Base-by-base conservation (phyloP, 2,888 invertebrate genomes). In the Caenorhabditis becei region DNA sequence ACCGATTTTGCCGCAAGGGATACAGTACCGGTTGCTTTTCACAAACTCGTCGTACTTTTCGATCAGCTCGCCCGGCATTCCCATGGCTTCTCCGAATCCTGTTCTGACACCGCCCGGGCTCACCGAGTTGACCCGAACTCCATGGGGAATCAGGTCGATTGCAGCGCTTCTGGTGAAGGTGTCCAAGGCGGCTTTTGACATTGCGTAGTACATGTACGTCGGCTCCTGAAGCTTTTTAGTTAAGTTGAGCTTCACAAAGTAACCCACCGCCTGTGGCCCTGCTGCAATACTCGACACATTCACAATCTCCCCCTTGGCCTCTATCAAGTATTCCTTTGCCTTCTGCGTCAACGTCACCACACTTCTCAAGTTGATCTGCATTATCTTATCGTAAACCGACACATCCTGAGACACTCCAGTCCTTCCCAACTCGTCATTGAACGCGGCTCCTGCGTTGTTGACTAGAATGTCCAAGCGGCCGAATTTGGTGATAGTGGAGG, bases 41-140 rank as follows among this genome's bases (percentile, higher is more conserved):
- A 51, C 14, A 35, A 58, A 63, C 18, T 63, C 28, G n/a, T 18
- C 18, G 18, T 18, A 7, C 47, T 75, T 51, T 18, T 56, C 23
- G 18, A 23, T 28, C 28, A 70, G 35, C 7, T 70, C 80, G 0
- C 18, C 35, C 14, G 81, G 59, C n/a, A 67, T 49, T 23, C 82
- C 82, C 58, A 75, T 61, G 16, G 70, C 79, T 62, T 61, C 61
- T 28, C 49, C 51, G 32, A 82, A 79, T 1, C 69, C 61, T 11
- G 82, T 82, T 1, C 28, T 47, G 16, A 82, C 75, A 0, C 44
- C 56, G 26, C 82, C 82, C 14, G 82, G 82, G 51, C 79, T 82
- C 20, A 78, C 71, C 0, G 72, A 44, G 35, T 79, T 79, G 4
- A 79, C 56, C 1, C 79, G 56, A 24, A 79, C 61, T 26, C 72